Evolutionary conservation across 2,888 invertebrate genomes (phyloP), one percentile per base, ranked within the genome.

Genomic region (Melinopterus prodromus): DNA sequence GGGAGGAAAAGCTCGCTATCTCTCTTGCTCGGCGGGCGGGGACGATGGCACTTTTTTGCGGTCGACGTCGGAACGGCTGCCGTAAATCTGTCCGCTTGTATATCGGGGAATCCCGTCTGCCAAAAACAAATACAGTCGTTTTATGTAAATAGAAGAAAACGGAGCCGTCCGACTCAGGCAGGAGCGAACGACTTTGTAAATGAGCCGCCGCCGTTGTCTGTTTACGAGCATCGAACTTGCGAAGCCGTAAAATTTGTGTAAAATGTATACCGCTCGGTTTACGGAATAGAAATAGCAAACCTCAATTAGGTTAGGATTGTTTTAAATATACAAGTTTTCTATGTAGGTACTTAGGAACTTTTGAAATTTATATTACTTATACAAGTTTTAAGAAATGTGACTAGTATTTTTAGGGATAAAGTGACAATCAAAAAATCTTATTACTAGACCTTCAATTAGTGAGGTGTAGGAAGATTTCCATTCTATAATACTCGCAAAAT

Each of bases 81-180:
- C 53, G 53, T 53, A 53, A 53, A 53, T 53, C 53, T 53, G 53
- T 53, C 74, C 35, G 35, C 74, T 35, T 36, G 35, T 74, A 37
- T 74, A 74, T 74, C 36, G 71, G 35, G 71, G 74, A 37, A 74
- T 74, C 37, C 37, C 74, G 74, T 37, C 36, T 74, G 36, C 36
- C 74, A 16, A 74, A 74, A 35, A 37, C 36, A 74, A 74, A 74
- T 74, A 74, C 74, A n/a, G 74, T 35, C 74, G 26, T 74, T 74
- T 74, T 74, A 37, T 74, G 35, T 74, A 74, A 74, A 74, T 36
- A 37, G n/a, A 37, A 74, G 74, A 53, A 53, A 53, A 53, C 53
- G 53, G 53, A 53, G 53, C 53, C 7, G 53, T 12, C 53, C 7
- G 53, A 53, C 53, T 53, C 53, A 53, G 53, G 53, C 53, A 53